Evolutionary conservation across 53 echinoderm and acorn worm genomes (phyloP).

Genomic region (Hippasteria phrygiana): DNA sequence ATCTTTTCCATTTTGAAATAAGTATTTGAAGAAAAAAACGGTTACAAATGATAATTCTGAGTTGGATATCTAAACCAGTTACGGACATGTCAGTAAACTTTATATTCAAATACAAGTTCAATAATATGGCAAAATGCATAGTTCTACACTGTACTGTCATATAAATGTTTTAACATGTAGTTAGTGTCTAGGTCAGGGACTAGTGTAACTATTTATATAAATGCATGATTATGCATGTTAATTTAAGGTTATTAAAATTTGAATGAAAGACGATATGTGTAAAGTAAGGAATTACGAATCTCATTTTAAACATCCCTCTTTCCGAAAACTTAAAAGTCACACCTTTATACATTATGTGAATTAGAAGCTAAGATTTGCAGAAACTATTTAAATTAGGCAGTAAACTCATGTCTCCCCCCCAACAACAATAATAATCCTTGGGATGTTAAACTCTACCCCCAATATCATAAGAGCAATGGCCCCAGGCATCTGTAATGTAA

Average conservation of each 20-base stretch:
- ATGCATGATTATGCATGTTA: constrained; percentile 22
- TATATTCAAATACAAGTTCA: constrained; percentile 19
- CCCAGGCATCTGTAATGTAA: no score
- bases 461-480: no score
- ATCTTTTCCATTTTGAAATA: neutral
- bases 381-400: neutral
- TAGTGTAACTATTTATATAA: constrained; percentile 11
- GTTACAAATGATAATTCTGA: constrained; percentile 14
- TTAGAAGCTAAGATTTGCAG: neutral
- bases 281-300: constrained; percentile 34
- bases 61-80: constrained; percentile 19
- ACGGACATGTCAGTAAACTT: constrained; percentile 12
- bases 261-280: constrained; percentile 59
- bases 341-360: neutral
- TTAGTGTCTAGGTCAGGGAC: constrained; percentile 46
- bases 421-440: neutral
- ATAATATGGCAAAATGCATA: constrained; percentile 66
- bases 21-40: neutral
- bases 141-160: constrained; percentile 57
- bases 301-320: neutral
- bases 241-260: constrained; percentile 22
- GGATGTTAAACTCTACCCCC: no score
- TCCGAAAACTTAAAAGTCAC: neutral
- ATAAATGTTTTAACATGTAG: constrained; percentile 19
- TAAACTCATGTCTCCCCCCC: no score